Base-by-base conservation (phyloP, 2,797 vertebrate genomes). In the Atherinosoma microstoma region DNA sequence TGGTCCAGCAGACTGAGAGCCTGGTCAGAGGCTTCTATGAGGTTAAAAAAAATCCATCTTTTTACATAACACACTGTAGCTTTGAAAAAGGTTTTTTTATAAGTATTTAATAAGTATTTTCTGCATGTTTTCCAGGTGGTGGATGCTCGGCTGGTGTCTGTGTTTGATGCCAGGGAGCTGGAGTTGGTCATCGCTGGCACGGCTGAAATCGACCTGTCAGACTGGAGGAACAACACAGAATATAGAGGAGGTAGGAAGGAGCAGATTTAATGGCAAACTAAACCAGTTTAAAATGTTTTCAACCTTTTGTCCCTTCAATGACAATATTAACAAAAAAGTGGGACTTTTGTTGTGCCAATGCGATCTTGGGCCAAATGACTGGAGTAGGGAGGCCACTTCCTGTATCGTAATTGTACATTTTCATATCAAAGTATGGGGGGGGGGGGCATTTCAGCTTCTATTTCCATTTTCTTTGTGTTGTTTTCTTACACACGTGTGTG, bases 121-220 rank as follows among this genome's bases (percentile, higher is more conserved):
- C 6, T 60, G 24, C 7, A 35, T 32, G 30, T 60, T 16, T 63
- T 36, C 51, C 6, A 99, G 98, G 98, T 99, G 65, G 97, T 99
- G 89, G 97, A 99, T 40, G 96, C 98, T 38, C 95, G 98, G 22
- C 92, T 99, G 45, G 98, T 99, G 51, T 99, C 98, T 0, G 98
- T 99, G 59, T 99, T 99, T 74, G 98, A 99, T 76, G 98, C 97
- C 65, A 93, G 98, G 84, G 98, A 99, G 85, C 93, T 99, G 90
- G 98, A 99, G 90, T 89, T 99, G 87, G 98, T 99, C 83, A 99
- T 99, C 65, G 98, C 98, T 64, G 98, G 98, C 86, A 99, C 98
- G 1, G 98, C 98, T 20, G 98, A 99, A 91, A 99, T 99, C 57
- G 98, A 99, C 87, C 91, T 99, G 85, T 94, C 95, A 0, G 98